A percentile compares a stretch with the other conserved stretches of the same genome.
These are phyloP conservation scores for Perca flavescens DNA, from an alignment of 2,113 vertebrate species.

Conservation along the genomic window DNA sequence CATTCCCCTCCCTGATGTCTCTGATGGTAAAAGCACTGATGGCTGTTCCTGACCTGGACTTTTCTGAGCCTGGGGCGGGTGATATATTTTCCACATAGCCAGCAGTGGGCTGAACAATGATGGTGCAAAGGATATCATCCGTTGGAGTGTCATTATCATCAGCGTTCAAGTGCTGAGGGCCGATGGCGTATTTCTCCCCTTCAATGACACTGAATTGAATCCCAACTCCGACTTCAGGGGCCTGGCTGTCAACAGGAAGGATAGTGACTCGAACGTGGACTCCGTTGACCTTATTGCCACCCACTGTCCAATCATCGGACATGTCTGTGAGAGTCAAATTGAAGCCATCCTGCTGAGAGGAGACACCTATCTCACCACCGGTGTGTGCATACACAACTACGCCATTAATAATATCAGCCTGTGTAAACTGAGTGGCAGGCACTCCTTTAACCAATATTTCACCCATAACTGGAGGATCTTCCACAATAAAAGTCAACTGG, in stretches of 20 bases:
- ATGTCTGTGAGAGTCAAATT: constrained; percentile 92
- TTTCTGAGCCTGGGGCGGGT: constrained; percentile 96
- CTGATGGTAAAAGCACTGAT: constrained; percentile 93
- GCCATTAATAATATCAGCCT: constrained; percentile 92
- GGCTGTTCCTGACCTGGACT: constrained; percentile 91
- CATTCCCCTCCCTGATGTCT: constrained; percentile 88
- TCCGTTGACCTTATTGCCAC: constrained; percentile 86
- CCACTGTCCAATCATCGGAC: constrained; percentile 91
- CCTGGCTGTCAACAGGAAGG: constrained; percentile 93
- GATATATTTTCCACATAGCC: constrained; percentile 96
- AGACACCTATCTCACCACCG: constrained; percentile 90
- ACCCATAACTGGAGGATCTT: constrained; percentile 87
- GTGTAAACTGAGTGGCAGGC: constrained; percentile 89
- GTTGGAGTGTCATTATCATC: constrained; percentile 89
- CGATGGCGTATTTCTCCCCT: constrained; percentile 88
- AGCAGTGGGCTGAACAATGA: constrained; percentile 89
- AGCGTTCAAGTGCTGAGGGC: constrained; percentile 84
- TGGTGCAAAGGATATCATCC: constrained; percentile 94
- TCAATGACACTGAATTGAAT: constrained; percentile 88
- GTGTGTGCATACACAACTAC: constrained; percentile 91
- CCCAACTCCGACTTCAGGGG: constrained; percentile 87
- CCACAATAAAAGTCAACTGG: constrained; percentile 92
- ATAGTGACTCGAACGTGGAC: constrained; percentile 90
- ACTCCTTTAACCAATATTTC: constrained; percentile 90
- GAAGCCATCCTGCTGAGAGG: constrained; percentile 88